Evolutionary conservation across 2,888 invertebrate genomes (phyloP).

Genomic region (Agriopis leucophaearia): DNA sequence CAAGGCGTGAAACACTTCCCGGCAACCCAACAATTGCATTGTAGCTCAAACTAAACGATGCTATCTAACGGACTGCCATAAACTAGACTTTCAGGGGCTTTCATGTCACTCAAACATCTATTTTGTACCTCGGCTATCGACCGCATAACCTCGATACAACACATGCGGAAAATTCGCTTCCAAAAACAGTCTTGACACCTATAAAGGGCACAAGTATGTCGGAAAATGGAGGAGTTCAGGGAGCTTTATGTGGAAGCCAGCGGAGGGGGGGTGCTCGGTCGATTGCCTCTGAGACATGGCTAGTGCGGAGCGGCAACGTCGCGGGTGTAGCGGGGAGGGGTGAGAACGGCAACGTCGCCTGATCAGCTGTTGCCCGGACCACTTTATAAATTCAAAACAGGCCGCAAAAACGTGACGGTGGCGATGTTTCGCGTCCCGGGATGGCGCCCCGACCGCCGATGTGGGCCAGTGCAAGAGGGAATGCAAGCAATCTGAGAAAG

Average conservation of each 20-base stretch:
- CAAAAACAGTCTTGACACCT: constrained; percentile 50
- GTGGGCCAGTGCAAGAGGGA: constrained; percentile 52
- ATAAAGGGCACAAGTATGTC: constrained; percentile 52
- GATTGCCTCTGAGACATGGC: constrained; percentile 70
- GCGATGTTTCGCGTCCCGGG: constrained; percentile 20
- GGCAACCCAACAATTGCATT: constrained; percentile 23
- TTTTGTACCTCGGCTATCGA: constrained; percentile 49
- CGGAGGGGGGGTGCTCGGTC: constrained; percentile 71
- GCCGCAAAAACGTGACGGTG: constrained; percentile 70
- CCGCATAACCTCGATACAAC: constrained; percentile 59
- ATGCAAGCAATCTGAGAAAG: constrained; percentile 32
- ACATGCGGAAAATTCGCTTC: constrained; percentile 50
- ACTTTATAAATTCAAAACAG: constrained; percentile 80
- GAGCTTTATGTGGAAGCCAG: constrained; percentile 62
- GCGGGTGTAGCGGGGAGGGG: constrained; percentile 3
- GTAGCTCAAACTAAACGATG: constrained; percentile 11
- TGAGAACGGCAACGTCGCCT: constrained; percentile 69
- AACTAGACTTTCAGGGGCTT: constrained; percentile 48
- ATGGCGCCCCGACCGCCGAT: constrained; percentile 52
- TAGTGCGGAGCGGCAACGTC: constrained; percentile 48
- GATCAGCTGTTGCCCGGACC: constrained; percentile 79
- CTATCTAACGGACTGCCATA: constrained; percentile 14
- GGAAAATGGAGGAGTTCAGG: constrained; percentile 67
- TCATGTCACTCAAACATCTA: constrained; percentile 24
- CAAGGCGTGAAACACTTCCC: not conserved